Evolutionary conservation across 53 echinoderm and acorn worm species (phyloP).

Genomic region (Paracentrotus lividus): DNA sequence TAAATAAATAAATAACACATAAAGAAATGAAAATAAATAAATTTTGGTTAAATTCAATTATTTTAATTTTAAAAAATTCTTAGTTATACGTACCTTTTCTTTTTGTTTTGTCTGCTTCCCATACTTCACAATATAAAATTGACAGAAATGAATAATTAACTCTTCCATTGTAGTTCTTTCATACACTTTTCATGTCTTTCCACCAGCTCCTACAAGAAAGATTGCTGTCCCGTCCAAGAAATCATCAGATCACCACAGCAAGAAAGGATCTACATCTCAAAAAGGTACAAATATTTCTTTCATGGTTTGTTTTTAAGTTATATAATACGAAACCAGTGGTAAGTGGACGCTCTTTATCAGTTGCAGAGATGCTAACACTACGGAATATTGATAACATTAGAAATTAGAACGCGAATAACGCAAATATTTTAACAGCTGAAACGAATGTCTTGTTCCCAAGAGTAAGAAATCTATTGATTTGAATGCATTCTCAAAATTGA

Average conservation of each 20-base stretch:
- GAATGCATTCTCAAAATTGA: too few relatives aligned
- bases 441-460: too few relatives aligned
- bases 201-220: slow-evolving; percentile 55
- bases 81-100: neutral
- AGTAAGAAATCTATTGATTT: too few relatives aligned
- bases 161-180: neutral
- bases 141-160: neutral
- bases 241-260: slow-evolving; percentile 52
- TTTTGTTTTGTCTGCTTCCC: neutral
- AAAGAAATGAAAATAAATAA: too few relatives aligned
- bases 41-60: too few relatives aligned
- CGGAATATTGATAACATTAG: too few relatives aligned
- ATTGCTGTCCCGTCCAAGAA: slow-evolving; percentile 53
- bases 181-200: neutral
- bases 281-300: slow-evolving; percentile 34
- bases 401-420: too few relatives aligned
- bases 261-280: slow-evolving; percentile 30
- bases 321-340: neutral
- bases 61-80: too few relatives aligned
- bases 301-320: neutral
- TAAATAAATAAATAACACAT: too few relatives aligned
- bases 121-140: neutral
- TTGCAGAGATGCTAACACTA: too few relatives aligned
- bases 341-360: neutral
- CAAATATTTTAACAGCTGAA: too few relatives aligned